These are phyloP conservation scores for Ophiodon elongatus DNA, from an alignment of 2,113 vertebrate genomes.

Conservation along the genomic window DNA sequence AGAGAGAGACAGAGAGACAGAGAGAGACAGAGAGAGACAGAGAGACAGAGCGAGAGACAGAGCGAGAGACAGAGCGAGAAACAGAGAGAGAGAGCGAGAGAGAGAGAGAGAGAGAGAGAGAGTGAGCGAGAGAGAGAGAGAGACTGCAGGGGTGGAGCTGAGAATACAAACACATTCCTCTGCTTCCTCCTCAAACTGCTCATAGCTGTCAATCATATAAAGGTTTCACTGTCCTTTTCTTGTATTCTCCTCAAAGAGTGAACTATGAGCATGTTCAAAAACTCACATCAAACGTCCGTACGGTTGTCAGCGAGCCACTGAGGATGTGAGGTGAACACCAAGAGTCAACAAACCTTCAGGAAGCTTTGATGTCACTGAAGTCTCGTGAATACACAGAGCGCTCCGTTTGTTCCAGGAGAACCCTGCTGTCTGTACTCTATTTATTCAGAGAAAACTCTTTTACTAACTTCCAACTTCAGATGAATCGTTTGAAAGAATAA, in stretches of 20 bases:
- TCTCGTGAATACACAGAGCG: background rate
- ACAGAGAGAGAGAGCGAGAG: too few species aligned
- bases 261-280: background rate
- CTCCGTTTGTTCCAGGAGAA: too few species aligned
- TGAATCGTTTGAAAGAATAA: too few species aligned
- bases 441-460: background rate
- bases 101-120: background rate
- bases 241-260: background rate
- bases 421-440: background rate
- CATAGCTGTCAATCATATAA: background rate
- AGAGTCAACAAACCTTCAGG: slow-evolving; percentile 38
- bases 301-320: background rate
- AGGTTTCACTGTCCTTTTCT: too few species aligned
- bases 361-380: background rate
- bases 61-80: background rate
- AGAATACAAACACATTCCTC: slow-evolving; percentile 11
- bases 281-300: background rate
- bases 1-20: slow-evolving; percentile 16
- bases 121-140: too few species aligned
- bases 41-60: background rate
- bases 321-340: slow-evolving; percentile 22
- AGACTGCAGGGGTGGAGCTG: slow-evolving; percentile 46
- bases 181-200: slow-evolving; percentile 6
- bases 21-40: slow-evolving; percentile 17
- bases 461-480: background rate